Conservation (phyloP, 2,797 vertebrate genomes). For the Meda fulgida region DNA sequence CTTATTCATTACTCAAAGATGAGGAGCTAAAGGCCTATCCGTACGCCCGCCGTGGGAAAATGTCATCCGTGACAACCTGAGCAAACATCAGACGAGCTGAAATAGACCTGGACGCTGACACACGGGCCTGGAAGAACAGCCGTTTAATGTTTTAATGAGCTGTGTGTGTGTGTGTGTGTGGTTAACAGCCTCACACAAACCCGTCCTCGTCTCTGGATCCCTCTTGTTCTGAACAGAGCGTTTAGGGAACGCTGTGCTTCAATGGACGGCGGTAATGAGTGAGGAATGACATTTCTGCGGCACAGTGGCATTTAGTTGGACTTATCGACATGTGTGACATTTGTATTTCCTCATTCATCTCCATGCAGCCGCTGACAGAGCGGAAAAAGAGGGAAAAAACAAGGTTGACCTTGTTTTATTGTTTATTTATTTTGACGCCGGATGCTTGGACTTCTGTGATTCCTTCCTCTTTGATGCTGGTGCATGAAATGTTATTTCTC, state of each 20-base stretch:
- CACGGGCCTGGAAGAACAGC: constrained; percentile 6
- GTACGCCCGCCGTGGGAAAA: constrained; percentile 23
- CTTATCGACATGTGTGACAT: constrained; percentile 75
- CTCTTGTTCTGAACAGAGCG: not conserved
- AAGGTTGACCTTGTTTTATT: constrained; percentile 55
- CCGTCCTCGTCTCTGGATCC: constrained; percentile 19
- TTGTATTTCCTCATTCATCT: constrained; percentile 48
- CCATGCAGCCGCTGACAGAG: constrained; percentile 4
- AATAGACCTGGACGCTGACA: not conserved
- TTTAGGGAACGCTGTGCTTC: constrained; percentile 2
- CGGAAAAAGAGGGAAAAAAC: constrained; percentile 13
- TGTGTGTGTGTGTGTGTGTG: not conserved
- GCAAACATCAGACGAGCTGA: constrained; percentile 26
- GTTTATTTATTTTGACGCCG: not conserved
- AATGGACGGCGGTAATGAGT: constrained; percentile 61
- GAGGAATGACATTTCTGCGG: constrained; percentile 73
- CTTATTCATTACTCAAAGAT: constrained; percentile 22
- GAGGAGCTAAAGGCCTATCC: constrained; percentile 1
- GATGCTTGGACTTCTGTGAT: not conserved
- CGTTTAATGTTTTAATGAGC: constrained; percentile 4
- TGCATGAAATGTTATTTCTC: not conserved
- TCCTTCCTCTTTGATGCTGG: not conserved
- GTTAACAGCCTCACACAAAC: not conserved
- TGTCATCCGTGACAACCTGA: constrained; percentile 43
- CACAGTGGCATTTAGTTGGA: constrained; percentile 76